Evolutionary conservation across 2,888 invertebrate species (phyloP).

Genomic region (Hemistola chrysoprasaria): DNA sequence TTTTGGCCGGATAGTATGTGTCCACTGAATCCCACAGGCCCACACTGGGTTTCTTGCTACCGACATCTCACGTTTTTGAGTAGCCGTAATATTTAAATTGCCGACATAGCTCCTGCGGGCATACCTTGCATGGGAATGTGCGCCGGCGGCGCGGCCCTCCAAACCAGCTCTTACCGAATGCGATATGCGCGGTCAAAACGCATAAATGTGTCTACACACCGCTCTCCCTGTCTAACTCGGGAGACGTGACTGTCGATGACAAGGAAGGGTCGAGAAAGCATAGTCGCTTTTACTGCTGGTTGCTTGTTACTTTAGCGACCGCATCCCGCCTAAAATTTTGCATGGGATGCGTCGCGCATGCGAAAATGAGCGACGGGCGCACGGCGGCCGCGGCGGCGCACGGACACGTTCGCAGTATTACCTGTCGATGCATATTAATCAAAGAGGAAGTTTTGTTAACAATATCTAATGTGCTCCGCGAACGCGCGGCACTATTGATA

Average conservation of each 20-base stretch:
- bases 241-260: conserved; percentile 47
- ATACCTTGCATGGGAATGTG: conserved; percentile 79
- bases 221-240: conserved; percentile 66
- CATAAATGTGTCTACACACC: conserved; percentile 44
- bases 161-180: conserved; percentile 78
- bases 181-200: conserved; percentile 68
- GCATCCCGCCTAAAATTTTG: conserved; percentile 82
- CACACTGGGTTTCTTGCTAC: conserved; percentile 76
- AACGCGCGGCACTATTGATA: conserved; percentile 73
- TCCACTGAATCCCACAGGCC: conserved; percentile 63
- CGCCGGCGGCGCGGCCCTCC: conserved; percentile 72
- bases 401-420: conserved; percentile 72
- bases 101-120: conserved; percentile 77
- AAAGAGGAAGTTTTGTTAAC: conserved; percentile 80
- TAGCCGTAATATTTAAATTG: conserved; percentile 81
- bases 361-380: conserved; percentile 53
- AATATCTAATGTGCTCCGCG: conserved; percentile 79
- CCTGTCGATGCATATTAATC: conserved; percentile 79
- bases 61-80: conserved; percentile 80
- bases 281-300: conserved; percentile 67
- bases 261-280: conserved; percentile 66
- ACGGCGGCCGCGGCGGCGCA: conserved; percentile 50
- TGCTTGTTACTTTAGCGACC: conserved; percentile 64
- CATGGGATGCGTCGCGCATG: conserved; percentile 78
- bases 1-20: conserved; percentile 67